phyloP scores from a whole-genome alignment of 2,888 invertebrate genomes.

The Amorpha juglandis region DNA sequence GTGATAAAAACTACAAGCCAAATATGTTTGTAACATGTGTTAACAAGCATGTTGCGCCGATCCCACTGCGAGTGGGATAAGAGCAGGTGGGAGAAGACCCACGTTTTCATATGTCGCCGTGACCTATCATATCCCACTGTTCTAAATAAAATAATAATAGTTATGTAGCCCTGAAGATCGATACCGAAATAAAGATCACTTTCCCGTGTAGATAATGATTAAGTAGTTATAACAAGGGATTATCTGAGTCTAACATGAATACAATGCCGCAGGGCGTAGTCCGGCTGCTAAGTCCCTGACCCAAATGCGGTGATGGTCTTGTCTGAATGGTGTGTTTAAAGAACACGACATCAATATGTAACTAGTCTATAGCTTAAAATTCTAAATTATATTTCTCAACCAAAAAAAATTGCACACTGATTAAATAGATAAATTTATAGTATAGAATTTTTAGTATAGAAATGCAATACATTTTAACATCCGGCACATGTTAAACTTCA shows the following conservation, averaged over 20 bases:
- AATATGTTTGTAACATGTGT: no score
- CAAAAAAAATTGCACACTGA: background rate
- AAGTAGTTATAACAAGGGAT: conserved; percentile 51
- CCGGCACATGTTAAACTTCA: background rate
- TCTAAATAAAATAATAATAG: background rate
- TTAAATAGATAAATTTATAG: background rate
- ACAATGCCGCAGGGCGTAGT: conserved; percentile 56
- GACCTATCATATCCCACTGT: background rate
- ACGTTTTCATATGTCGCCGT: background rate
- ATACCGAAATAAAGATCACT: conserved; percentile 40
- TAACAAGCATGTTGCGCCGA: no score
- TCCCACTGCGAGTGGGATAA: no score
- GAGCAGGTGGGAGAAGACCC: no score
- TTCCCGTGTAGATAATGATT: conserved; percentile 48
- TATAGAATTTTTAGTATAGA: background rate
- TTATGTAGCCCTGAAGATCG: conserved; percentile 36
- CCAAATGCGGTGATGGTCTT: conserved; percentile 50
- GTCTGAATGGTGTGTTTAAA: conserved; percentile 38
- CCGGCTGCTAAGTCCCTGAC: conserved; percentile 59
- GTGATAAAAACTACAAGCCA: no score
- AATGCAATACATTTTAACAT: background rate
- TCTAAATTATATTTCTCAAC: background rate
- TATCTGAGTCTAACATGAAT: conserved; percentile 51
- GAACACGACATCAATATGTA: conserved; percentile 30
- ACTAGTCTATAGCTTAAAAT: background rate